Base-by-base conservation (phyloP, 2,797 vertebrate species). In the Anniella stebbinsi region DNA sequence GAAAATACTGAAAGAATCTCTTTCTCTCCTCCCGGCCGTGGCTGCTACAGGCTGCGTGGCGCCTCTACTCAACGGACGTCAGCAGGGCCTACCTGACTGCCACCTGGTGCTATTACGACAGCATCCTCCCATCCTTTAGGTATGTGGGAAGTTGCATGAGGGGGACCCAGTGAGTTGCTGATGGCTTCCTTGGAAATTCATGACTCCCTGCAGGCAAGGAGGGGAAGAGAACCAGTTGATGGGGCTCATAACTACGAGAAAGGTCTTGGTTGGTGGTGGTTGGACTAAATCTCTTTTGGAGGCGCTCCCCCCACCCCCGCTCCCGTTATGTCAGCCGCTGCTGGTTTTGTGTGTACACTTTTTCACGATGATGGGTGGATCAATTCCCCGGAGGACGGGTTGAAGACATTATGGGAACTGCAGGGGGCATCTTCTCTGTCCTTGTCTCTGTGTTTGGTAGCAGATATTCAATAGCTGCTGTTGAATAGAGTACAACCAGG, bases 41-140 rank as follows among this genome's bases (percentile, higher is more conserved):
- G 45, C n/a, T 69, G 13, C 0, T 63, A n/a, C 92, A 99, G 99
- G 99, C 99, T 89, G 99, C 99, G 0, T 99, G 99, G 99, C 98
- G 99, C 93, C 97, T 99, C 80, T 99, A 99, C 95, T 99, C 99
- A 0, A 99, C 99, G 0, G 99, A 99, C 54, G 96, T 92, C 54
- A 98, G 98, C 97, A 98, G 98, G 87, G 98, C 93, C 3, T 99
- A 99, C 97, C 97, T 99, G 95, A 99, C 98, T 0, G 99, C 99
- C 87, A 99, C 99, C 4, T 99, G 99, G 99, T 99, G 99, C 97
- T 99, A 99, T 97, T 99, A 99, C n/a, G 99, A 99, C 98, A 99
- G 99, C 96, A 98, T 99, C 95, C 98, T 99, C 91, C 99, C 99
- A 1, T 98, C 99, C n/a, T 98, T 99, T 98, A 99, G 98, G 99